These are phyloP conservation scores for Crypturellus undulatus DNA, from an alignment of 2,113 vertebrate species.

Conservation along the genomic window DNA sequence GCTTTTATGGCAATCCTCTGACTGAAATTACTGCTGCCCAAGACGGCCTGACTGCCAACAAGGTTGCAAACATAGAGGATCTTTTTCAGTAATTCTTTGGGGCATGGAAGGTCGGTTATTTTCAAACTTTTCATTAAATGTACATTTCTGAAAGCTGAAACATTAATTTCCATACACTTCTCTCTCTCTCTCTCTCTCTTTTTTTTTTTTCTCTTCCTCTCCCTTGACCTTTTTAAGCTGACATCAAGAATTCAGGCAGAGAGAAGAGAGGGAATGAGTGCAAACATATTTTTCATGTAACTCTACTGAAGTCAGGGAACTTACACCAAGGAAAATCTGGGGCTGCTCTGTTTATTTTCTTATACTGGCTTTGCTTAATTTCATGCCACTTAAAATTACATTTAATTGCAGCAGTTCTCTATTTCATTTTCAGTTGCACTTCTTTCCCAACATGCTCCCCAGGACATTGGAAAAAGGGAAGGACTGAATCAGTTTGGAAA, in stretches of 20 bases:
- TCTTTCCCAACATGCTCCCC: not conserved
- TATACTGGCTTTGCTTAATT: conserved; percentile 59
- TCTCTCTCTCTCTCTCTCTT: not conserved
- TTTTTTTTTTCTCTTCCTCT: not conserved
- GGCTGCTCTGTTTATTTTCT: conserved; percentile 62
- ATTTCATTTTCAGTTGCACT: conserved; percentile 26
- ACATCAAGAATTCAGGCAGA: conserved; percentile 69
- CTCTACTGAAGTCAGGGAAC: conserved; percentile 52
- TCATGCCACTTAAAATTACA: conserved; percentile 26
- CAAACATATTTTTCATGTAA: conserved; percentile 62
- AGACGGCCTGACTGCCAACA: conserved; percentile 73
- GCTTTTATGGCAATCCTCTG: conserved; percentile 71
- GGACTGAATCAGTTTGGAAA: conserved; percentile 39
- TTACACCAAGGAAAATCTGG: conserved; percentile 49
- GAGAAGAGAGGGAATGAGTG: not conserved
- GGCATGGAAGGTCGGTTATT: conserved; percentile 49
- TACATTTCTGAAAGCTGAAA: conserved; percentile 64
- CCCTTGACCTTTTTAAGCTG: conserved; percentile 50
- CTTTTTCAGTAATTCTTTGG: conserved; percentile 55
- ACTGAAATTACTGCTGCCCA: conserved; percentile 75
- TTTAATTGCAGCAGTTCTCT: conserved; percentile 38
- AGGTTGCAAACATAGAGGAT: conserved; percentile 65
- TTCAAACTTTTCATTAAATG: conserved; percentile 67
- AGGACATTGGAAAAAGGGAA: not conserved
- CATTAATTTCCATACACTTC: conserved; percentile 39